Evolutionary conservation across 2,113 vertebrate species (phyloP), one percentile per base, ranked within the genome.

Genomic region (Oceanodroma tethys): DNA sequence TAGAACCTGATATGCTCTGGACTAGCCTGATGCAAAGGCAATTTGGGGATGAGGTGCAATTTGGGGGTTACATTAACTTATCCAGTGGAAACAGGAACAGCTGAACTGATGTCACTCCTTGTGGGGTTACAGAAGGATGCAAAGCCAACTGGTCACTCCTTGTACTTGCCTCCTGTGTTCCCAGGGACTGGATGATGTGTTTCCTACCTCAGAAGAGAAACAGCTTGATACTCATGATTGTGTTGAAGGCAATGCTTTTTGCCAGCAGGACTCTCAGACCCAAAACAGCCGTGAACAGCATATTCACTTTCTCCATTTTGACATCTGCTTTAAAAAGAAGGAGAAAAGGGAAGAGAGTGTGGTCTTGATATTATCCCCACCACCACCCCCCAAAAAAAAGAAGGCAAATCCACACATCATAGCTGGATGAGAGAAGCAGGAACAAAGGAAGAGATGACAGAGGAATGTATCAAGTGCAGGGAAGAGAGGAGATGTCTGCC

Each of bases 211-310:
- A 98, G 58, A 92, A 82, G 36, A 97, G 81, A 74, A 97, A 58
- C 52, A 97, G 81, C 89, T 92, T 95, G 81, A 89, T 87, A 34
- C 85, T 99, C 94, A 99, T 95, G 93, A 99, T 93, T 17, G 98
- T 73, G 52, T 98, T 99, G 90, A 99, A 96, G 58, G 96, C 93
- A 4, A 99, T 42, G 43, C 97, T 98, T 94, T 99, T 99, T 50
- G 97, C 32, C 80, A 99, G 97, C 83, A 99, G 88, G 32, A 99
- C 38, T 34, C 99, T 97, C 52, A 99, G 97, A 12, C 97, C 97
- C 50, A 98, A 90, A 55, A 99, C 81, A 5, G 94, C 93, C 72
- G 99, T 23, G 19, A 98, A 93, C 67, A 98, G 42, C 50, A 93
- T 94, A 81, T 99, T 99, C 42, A 93, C 81, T 47, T 94, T 98